Base-by-base conservation (phyloP, 2,888 invertebrate genomes). In the Melinaea menophilus region DNA sequence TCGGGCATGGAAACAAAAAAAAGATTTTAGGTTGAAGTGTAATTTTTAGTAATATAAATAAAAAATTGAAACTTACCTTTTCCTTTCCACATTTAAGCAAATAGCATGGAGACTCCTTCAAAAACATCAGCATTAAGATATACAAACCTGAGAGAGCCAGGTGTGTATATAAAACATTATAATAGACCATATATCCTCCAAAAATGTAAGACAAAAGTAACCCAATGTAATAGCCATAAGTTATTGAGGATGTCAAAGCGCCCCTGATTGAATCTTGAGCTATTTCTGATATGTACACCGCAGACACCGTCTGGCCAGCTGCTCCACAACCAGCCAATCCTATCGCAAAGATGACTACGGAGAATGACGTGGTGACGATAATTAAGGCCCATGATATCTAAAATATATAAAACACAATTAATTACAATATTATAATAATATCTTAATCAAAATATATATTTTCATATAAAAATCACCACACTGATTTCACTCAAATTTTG, bases 261-360 rank as follows among this genome's bases (percentile, higher is more conserved):
- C 90, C 90, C 61, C 89, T 75, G 45, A 89, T 85, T 1, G 85
- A 81, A 57, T 88, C 86, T 57, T 89, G 84, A 2, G 80, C 72
- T 58, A 90, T 84, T 68, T 90, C 89, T 0, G 86, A 79, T 31
- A 90, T 84, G 71, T 79, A 90, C 5, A 90, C 82, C 2, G 84
- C 74, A 0, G 87, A 81, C 0, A 86, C 80, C 2, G 83, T 85
- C 59, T 89, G 89, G 0, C 89, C 89, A 0, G 84, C 88, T 0
- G 86, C 80, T 1, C 88, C 88, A 0, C 82, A 69, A 0, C 89
- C 89, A 0, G 83, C 79, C 0, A 89, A 46, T 0, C 77, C 72
- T 9, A 84, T 69, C 0, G 86, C 78, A 2, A 79, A 63, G 0
- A 89, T 69, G 2, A 89, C 76, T 9, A 86, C 47, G 0, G 75